Percentiles rank a stretch among this genome's conserved stretches.
Conservation (phyloP, 2,888 invertebrate species). For the Trimorus sp. region DNA sequence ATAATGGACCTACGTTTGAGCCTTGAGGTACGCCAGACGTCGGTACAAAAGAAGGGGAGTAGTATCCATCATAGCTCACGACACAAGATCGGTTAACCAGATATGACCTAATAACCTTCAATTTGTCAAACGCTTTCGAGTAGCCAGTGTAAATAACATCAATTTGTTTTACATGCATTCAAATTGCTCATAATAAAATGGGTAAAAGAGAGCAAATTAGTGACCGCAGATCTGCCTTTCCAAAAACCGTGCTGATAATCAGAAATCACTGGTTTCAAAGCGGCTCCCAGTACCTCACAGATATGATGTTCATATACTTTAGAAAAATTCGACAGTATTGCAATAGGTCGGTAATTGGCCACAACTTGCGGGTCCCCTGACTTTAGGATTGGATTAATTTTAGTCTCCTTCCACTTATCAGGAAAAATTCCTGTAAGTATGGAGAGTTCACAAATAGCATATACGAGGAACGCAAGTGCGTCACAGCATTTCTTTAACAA, state of each 20-base stretch:
- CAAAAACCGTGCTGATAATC: slow-evolving; percentile 4
- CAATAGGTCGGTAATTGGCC: neutral
- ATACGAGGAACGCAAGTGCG: neutral
- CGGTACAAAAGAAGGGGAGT: neutral
- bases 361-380: neutral
- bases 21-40: slow-evolving; percentile 24
- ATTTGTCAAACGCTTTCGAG: slow-evolving; percentile 15
- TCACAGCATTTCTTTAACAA: neutral
- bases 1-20: slow-evolving; percentile 7
- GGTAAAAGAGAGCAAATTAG: neutral
- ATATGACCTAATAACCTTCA: neutral
- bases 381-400: slow-evolving; percentile 1
- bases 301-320: neutral
- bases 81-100: neutral
- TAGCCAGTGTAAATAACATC: slow-evolving; percentile 21
- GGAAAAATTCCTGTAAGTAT: neutral
- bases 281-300: neutral
- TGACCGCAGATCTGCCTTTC: neutral
- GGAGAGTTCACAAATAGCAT: neutral
- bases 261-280: neutral
- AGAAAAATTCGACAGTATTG: neutral
- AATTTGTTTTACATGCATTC: neutral
- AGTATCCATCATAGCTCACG: no score
- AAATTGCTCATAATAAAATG: neutral
- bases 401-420: neutral